These are phyloP conservation scores for Megalurothrips usitatus DNA, from an alignment of 2,888 invertebrate genomes.

Conservation along the genomic window DNA sequence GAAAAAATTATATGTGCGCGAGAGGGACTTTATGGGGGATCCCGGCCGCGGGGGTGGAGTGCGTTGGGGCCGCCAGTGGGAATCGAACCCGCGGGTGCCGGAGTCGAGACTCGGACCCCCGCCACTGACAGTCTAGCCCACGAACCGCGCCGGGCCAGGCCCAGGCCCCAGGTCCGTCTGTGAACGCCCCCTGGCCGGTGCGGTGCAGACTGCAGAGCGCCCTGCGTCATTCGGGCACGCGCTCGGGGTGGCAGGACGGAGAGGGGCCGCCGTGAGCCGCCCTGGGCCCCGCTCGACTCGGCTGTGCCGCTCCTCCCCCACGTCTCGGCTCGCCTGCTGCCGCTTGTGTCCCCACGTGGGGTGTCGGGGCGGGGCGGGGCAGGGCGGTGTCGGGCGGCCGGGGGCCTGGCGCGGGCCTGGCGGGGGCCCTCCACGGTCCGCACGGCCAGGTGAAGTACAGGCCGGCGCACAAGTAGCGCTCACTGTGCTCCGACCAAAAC, in stretches of 20 bases:
- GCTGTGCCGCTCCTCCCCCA: background rate
- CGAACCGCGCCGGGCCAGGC: too few species aligned
- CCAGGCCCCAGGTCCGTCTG: too few species aligned
- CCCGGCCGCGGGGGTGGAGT: too few species aligned
- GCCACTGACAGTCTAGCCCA: too few species aligned
- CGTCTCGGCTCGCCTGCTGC: background rate
- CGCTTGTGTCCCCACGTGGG: background rate
- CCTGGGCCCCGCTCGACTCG: background rate
- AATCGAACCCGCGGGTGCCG: too few species aligned
- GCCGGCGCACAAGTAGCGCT: background rate
- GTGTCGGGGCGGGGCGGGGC: background rate
- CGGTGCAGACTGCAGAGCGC: too few species aligned
- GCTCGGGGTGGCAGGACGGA: background rate
- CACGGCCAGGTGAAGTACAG: background rate
- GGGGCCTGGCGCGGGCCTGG: background rate
- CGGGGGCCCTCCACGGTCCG: background rate
- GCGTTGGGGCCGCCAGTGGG: too few species aligned
- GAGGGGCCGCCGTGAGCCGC: background rate
- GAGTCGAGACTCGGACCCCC: too few species aligned
- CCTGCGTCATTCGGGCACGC: too few species aligned
- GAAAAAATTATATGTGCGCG: too few species aligned
- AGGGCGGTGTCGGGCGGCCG: background rate
- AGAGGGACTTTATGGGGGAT: too few species aligned
- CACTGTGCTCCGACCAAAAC: background rate
- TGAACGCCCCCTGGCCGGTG: too few species aligned